A percentile compares a stretch with the other conserved stretches of the same genome.
These are phyloP conservation scores for Tetheella fluctuosa DNA, from an alignment of 2,888 invertebrate genomes.

Conservation along the genomic window DNA sequence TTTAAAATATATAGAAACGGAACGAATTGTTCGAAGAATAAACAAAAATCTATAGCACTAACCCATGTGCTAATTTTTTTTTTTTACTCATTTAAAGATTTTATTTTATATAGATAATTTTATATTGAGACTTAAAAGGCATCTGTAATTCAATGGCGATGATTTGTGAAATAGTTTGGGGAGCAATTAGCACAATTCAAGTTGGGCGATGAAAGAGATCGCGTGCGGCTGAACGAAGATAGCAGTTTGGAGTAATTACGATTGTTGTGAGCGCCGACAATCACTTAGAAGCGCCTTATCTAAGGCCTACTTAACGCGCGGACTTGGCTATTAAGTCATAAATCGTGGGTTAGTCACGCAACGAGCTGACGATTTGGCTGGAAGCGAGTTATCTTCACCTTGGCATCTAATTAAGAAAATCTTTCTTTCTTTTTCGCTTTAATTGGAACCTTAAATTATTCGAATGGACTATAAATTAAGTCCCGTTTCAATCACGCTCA, in stretches of 20 bases:
- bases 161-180: constrained; percentile 52
- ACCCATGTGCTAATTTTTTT: too few species aligned
- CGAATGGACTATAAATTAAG: constrained; percentile 44
- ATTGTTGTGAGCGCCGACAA: constrained; percentile 84
- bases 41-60: too few species aligned
- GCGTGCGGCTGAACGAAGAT: constrained; percentile 76
- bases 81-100: too few species aligned
- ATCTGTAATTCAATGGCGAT: constrained; percentile 20
- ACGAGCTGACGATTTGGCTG: constrained; percentile 74
- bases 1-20: too few species aligned
- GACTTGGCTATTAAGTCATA: constrained; percentile 82
- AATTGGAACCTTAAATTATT: constrained; percentile 52
- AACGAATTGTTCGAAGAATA: too few species aligned
- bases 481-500: constrained; percentile 23
- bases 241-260: constrained; percentile 83
- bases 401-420: constrained; percentile 75
- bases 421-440: constrained; percentile 49
- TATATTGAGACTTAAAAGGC: neutral
- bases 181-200: constrained; percentile 75
- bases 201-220: constrained; percentile 74
- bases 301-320: constrained; percentile 81
- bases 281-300: constrained; percentile 83
- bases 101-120: neutral
- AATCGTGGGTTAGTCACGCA: constrained; percentile 79
- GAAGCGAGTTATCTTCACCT: constrained; percentile 74